These are phyloP conservation scores for Tyria jacobaeae DNA, from an alignment of 2,888 invertebrate genomes.

Conservation along the genomic window DNA sequence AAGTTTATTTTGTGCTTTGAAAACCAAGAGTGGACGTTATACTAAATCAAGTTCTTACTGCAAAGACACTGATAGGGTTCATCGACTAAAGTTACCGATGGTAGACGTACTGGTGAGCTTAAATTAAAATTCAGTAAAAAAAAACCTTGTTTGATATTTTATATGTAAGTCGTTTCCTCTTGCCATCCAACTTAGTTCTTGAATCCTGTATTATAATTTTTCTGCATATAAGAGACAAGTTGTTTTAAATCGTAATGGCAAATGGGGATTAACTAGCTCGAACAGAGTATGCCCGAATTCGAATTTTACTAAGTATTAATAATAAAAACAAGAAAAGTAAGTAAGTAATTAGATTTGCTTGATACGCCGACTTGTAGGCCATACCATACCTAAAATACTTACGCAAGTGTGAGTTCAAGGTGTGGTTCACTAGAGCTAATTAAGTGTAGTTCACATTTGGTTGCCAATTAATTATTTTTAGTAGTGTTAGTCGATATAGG, in stretches of 20 bases:
- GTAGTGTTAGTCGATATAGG: conserved; percentile 1
- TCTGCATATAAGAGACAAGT: background rate
- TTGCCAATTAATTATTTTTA: conserved; percentile 27
- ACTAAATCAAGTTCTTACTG: background rate
- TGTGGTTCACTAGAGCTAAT: conserved; percentile 39
- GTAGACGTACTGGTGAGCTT: background rate
- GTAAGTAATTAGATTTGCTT: background rate
- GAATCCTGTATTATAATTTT: background rate
- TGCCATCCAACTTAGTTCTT: no score
- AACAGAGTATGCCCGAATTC: no score
- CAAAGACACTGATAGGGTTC: background rate
- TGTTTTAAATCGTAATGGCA: background rate
- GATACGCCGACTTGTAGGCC: conserved; percentile 27
- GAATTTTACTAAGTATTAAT: no score
- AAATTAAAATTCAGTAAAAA: no score
- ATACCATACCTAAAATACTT: conserved; percentile 21
- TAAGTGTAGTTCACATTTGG: conserved; percentile 32
- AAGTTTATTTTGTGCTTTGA: background rate
- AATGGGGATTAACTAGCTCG: no score
- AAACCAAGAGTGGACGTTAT: background rate
- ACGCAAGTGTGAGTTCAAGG: conserved; percentile 32
- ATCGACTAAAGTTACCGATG: background rate
- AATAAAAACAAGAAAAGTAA: background rate
- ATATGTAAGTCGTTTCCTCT: no score
- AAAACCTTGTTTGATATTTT: no score